Conservation (phyloP, 2,113 vertebrate species). For the Ailurus styani region DNA sequence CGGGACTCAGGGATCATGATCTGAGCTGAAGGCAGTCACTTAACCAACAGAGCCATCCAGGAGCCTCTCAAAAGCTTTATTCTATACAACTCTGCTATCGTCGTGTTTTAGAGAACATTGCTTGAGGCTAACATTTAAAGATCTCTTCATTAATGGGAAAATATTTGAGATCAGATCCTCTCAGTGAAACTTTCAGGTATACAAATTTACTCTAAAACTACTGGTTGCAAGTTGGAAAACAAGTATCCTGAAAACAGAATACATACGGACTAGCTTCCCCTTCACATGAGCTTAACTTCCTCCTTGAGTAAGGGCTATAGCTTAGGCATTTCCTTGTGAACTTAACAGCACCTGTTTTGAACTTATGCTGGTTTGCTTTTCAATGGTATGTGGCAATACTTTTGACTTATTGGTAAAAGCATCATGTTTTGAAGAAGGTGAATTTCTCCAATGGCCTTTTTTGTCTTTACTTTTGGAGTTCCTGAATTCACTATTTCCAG, state of each 20-base stretch:
- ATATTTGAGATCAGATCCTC: slow-evolving; percentile 42
- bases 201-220: slow-evolving; percentile 61
- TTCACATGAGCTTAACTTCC: slow-evolving; percentile 62
- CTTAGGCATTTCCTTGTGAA: slow-evolving; percentile 59
- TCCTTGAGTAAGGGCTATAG: slow-evolving; percentile 57
- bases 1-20: too few relatives aligned
- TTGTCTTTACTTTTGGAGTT: slow-evolving; percentile 47
- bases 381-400: neutral
- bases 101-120: neutral
- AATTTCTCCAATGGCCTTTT: slow-evolving; percentile 60
- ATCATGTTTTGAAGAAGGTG: slow-evolving; percentile 62
- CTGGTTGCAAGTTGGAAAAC: slow-evolving; percentile 60
- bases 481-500: slow-evolving; percentile 65
- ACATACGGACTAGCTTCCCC: slow-evolving; percentile 48
- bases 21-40: too few relatives aligned
- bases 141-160: slow-evolving; percentile 47
- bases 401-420: slow-evolving; percentile 50
- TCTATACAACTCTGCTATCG: neutral
- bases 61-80: neutral
- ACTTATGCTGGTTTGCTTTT: neutral
- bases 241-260: slow-evolving; percentile 59
- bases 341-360: slow-evolving; percentile 41
- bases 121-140: slow-evolving; percentile 43
- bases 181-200: slow-evolving; percentile 45
- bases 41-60: too few relatives aligned